Evolutionary conservation across 2,888 invertebrate genomes (phyloP).

Genomic region (Catocala fraxini): DNA sequence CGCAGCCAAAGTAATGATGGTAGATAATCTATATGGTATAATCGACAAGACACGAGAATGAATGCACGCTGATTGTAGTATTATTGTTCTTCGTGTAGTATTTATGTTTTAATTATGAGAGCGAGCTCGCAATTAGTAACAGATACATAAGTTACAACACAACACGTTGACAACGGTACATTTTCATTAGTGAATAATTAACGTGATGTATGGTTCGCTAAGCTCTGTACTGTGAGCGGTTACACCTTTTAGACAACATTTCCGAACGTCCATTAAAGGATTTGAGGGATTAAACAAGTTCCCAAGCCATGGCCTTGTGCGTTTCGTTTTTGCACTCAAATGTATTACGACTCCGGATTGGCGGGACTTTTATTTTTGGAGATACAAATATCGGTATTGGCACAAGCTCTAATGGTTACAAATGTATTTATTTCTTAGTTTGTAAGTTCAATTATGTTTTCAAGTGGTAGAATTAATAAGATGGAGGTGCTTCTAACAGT

Average conservation of each 20-base stretch:
- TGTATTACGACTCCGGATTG: conserved; percentile 52
- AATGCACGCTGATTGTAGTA: conserved; percentile 33
- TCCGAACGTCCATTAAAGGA: conserved; percentile 79
- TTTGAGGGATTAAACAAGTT: conserved; percentile 72
- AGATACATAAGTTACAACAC: conserved; percentile 11
- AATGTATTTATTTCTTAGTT: neutral
- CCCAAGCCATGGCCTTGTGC: conserved; percentile 53
- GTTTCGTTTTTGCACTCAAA: conserved; percentile 63
- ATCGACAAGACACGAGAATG: conserved; percentile 4
- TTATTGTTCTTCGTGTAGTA: conserved; percentile 12
- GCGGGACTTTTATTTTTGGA: conserved; percentile 29
- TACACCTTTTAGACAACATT: conserved; percentile 72
- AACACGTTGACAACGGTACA: conserved; percentile 11
- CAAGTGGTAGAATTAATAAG: too few species aligned
- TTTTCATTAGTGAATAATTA: conserved; percentile 42
- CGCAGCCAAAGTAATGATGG: too few species aligned
- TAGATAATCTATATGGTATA: neutral
- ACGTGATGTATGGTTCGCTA: conserved; percentile 37
- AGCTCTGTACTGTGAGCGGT: conserved; percentile 52
- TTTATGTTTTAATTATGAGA: conserved; percentile 18
- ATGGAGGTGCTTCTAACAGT: too few species aligned
- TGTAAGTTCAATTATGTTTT: too few species aligned
- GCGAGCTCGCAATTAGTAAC: conserved; percentile 15
- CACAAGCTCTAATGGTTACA: too few species aligned
- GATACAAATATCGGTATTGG: neutral